These are phyloP conservation scores for Drosophila seclusa DNA, from an alignment of 2,888 invertebrate species.

Conservation along the genomic window DNA sequence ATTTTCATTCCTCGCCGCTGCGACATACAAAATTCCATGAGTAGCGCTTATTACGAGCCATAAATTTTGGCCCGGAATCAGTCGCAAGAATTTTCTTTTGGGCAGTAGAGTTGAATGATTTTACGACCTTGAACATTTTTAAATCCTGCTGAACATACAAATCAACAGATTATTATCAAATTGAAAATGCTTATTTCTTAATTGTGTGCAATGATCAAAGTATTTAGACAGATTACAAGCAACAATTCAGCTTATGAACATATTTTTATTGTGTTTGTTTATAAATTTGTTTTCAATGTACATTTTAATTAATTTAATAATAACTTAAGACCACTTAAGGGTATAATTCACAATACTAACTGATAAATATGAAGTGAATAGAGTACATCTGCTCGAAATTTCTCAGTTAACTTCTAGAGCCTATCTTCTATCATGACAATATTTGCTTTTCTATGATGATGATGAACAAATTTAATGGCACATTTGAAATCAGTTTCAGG, in stretches of 20 bases:
- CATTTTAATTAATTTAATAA: neutral
- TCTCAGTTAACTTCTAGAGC: neutral
- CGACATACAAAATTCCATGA: conserved; percentile 55
- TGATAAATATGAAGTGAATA: neutral
- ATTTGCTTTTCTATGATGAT: neutral
- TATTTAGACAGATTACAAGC: neutral
- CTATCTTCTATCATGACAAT: neutral
- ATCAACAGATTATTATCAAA: neutral
- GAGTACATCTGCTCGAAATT: neutral
- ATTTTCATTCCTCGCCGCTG: conserved; percentile 18
- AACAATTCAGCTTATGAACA: neutral
- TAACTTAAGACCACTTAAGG: neutral
- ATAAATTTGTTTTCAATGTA: neutral
- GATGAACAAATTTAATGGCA: neutral
- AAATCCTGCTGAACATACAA: neutral
- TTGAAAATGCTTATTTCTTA: neutral
- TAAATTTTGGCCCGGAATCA: conserved; percentile 51
- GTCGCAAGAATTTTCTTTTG: neutral
- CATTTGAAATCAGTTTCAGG: neutral
- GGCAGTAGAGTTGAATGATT: neutral
- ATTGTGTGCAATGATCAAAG: neutral
- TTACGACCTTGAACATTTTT: neutral
- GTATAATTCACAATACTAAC: neutral
- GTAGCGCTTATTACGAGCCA: conserved; percentile 62
- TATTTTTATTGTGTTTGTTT: no score